phyloP scores from a whole-genome alignment of 2,113 vertebrate species.

The Antechinus flavipes region DNA sequence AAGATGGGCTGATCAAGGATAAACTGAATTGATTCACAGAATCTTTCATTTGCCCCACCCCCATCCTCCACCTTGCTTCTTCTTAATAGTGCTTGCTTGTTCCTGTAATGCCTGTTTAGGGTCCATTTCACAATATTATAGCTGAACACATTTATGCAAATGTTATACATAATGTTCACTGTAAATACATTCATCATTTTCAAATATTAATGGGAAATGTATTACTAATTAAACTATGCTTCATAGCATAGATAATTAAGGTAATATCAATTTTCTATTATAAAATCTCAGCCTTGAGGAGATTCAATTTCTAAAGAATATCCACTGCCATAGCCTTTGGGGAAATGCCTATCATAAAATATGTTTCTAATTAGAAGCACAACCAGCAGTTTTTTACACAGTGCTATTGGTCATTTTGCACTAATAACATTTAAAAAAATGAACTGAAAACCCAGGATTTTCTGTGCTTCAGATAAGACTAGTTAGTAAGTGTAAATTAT shows the following conservation, averaged over 20 bases:
- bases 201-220: not conserved
- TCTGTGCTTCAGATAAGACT: not conserved
- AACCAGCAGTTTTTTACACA: not conserved
- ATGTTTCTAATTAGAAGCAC: not conserved
- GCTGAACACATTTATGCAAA: not conserved
- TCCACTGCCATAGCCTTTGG: not conserved
- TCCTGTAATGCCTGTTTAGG: not conserved
- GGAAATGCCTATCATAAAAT: not conserved
- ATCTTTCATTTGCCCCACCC: not conserved
- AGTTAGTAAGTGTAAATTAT: not conserved
- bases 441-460: not conserved
- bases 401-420: not conserved
- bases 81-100: not conserved
- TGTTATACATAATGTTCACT: not conserved
- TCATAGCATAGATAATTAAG: not conserved
- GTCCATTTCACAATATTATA: not conserved
- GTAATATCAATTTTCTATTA: not conserved
- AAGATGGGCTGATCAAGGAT: not conserved
- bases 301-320: not conserved
- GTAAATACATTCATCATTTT: conserved; percentile 4
- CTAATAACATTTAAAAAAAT: not conserved
- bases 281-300: not conserved
- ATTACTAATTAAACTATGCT: not conserved
- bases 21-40: not conserved
- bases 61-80: not conserved